Base-by-base conservation (phyloP, 2,113 vertebrate species). In the Orthonyx spaldingii region DNA sequence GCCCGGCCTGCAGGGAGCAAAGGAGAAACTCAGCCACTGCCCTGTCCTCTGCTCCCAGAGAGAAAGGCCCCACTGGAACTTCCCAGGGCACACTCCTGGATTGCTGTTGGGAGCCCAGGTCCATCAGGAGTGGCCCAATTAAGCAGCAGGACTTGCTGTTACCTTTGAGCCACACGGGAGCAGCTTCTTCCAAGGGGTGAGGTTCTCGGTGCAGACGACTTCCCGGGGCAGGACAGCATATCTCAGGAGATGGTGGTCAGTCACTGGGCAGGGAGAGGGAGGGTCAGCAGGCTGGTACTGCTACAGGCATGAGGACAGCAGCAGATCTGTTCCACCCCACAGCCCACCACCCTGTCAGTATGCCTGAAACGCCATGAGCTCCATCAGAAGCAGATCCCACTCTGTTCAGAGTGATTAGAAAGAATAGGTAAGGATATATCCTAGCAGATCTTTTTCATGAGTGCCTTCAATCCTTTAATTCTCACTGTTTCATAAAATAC, bases 131-230 rank as follows among this genome's bases (percentile, higher is more conserved):
- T 1, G 7, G 28, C 57, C 37, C 30, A 59, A 0, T 0, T 2
- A 56, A 6, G 70, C 82, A 52, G 59, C 35, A 84, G 35, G 55
- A 55, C 24, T 76, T 19, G 28, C 52, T 26, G 21, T 85, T 90
- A 99, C 99, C 98, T 99, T 99, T 50, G 99, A 99, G 42, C 99
- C 99, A 93, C 99, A 99, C 2, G 99, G 99, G 69, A 99, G 96
- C 75, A 99, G 98, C 84, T 99, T 99, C 97, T 99, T 99, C 99
- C 99, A 99, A 1, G 99, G 99, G 0, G 99, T 99, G 97, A 99
- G 98, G 97, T 99, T 99, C 97, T 99, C 99, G 1, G 99, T 99
- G 97, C 99, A 99, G 74, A 99, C 99, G 0, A 99, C 98, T 96
- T 99, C 99, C 69, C 99, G 97, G 1, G 99, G 99, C 89, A 99